phyloP scores from a whole-genome alignment of 2,113 vertebrate genomes.

The Circaetus cinerascens region DNA sequence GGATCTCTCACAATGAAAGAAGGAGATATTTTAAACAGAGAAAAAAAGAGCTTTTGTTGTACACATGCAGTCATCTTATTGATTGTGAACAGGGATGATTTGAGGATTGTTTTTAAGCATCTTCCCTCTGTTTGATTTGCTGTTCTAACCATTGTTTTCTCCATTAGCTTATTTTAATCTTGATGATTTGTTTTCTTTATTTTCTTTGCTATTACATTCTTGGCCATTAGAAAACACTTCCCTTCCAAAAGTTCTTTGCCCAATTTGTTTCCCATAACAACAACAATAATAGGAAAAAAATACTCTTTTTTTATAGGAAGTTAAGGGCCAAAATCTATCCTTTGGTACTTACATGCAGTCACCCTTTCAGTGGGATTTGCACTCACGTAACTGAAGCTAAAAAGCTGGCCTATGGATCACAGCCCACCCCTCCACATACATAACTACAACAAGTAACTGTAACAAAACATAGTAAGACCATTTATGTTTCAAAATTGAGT shows the following conservation, averaged over 20 bases:
- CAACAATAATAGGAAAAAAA: not conserved
- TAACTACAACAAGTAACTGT: not conserved
- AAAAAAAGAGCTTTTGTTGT: not conserved
- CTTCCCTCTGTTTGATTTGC: not conserved
- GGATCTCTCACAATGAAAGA: not conserved
- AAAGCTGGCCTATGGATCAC: not conserved
- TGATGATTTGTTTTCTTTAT: not conserved
- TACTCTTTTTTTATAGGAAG: not conserved
- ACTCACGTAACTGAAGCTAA: not conserved
- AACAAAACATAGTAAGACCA: not conserved
- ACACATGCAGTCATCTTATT: not conserved
- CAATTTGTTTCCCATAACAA: constrained; percentile 22
- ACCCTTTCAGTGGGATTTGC: not conserved
- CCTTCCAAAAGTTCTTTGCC: not conserved
- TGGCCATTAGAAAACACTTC: not conserved
- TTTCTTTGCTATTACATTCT: not conserved
- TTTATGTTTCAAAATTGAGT: not conserved
- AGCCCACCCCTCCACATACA: fast-evolving
- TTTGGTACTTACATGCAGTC: not conserved
- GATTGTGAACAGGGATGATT: not conserved
- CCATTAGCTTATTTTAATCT: not conserved
- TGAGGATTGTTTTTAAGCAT: not conserved
- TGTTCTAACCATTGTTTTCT: not conserved
- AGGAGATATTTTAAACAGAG: not conserved
- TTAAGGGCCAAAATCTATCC: not conserved